These are phyloP conservation scores for Rhynchonycteris naso DNA, from an alignment of 2,797 vertebrate species.

Conservation along the genomic window DNA sequence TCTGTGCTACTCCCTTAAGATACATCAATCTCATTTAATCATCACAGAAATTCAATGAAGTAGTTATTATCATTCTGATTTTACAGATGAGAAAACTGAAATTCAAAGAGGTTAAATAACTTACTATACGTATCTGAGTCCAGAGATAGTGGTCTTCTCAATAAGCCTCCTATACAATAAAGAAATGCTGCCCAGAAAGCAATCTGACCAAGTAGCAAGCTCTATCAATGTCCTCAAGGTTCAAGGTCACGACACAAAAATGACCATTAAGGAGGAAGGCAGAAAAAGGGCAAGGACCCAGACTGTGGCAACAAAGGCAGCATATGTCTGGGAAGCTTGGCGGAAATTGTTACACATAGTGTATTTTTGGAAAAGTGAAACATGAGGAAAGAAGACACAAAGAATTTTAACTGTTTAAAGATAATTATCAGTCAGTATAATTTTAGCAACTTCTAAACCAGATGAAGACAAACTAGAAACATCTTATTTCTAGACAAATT, in stretches of 20 bases:
- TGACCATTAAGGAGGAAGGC: neutral
- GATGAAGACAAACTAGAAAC: neutral
- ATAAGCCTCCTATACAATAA: neutral
- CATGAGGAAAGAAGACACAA: neutral
- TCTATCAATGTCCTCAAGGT: neutral
- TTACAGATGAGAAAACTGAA: neutral
- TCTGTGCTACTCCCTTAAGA: neutral
- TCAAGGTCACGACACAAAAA: conserved; percentile 3
- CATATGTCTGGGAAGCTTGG: neutral
- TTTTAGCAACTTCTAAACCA: neutral
- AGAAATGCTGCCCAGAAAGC: neutral
- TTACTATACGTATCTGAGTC: neutral
- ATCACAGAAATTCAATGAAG: neutral
- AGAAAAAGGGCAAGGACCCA: neutral
- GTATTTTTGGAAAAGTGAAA: conserved; percentile 15
- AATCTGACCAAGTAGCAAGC: neutral
- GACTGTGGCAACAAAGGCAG: neutral
- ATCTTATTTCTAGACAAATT: neutral
- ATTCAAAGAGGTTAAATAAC: neutral
- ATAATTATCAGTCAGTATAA: neutral
- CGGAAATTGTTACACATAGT: neutral
- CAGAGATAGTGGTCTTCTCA: conserved; percentile 13
- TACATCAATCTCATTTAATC: neutral
- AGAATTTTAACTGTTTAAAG: conserved; percentile 44
- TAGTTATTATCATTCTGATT: neutral